These are phyloP conservation scores for Euwallacea similis DNA, from an alignment of 1,140 invertebrate genomes.

Conservation along the genomic window DNA sequence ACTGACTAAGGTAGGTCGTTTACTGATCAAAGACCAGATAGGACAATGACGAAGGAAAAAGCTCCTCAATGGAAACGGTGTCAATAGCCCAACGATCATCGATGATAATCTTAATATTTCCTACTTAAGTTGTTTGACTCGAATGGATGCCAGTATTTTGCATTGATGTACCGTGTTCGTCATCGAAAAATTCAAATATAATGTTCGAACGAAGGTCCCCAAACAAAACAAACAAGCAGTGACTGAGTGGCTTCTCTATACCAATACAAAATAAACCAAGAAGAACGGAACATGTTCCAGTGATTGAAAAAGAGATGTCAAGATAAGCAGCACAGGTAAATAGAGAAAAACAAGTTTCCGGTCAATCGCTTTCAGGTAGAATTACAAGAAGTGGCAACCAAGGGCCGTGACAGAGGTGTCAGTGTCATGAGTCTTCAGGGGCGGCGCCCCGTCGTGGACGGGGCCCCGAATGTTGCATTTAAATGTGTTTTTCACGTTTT, in stretches of 20 bases:
- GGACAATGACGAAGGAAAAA: constrained; percentile 25
- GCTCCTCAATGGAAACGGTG: constrained; percentile 16
- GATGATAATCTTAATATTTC: constrained; percentile 4
- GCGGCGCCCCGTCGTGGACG: constrained; percentile 20
- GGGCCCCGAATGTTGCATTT: constrained; percentile 25
- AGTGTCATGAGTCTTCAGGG: constrained; percentile 29
- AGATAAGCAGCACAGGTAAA: constrained; percentile 29
- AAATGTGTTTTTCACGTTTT: constrained; percentile 35
- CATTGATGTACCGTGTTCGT: too few species aligned
- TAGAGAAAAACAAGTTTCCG: constrained; percentile 30
- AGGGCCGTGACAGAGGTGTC: constrained; percentile 38
- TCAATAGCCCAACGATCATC: constrained; percentile 10
- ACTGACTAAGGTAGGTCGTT: constrained; percentile 18
- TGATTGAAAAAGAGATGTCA: constrained; percentile 30
- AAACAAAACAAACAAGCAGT: not conserved
- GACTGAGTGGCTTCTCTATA: not conserved
- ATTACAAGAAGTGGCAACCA: constrained; percentile 28
- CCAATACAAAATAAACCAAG: not conserved
- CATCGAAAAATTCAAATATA: not conserved
- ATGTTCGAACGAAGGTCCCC: not conserved
- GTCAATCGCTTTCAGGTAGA: constrained; percentile 40
- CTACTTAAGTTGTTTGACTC: not conserved
- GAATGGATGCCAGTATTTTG: too few species aligned
- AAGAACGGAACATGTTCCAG: constrained; percentile 13
- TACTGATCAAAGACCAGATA: constrained; percentile 21